Conservation (phyloP, 2,113 vertebrate genomes). For the Myanophis thanlyinensis region DNA sequence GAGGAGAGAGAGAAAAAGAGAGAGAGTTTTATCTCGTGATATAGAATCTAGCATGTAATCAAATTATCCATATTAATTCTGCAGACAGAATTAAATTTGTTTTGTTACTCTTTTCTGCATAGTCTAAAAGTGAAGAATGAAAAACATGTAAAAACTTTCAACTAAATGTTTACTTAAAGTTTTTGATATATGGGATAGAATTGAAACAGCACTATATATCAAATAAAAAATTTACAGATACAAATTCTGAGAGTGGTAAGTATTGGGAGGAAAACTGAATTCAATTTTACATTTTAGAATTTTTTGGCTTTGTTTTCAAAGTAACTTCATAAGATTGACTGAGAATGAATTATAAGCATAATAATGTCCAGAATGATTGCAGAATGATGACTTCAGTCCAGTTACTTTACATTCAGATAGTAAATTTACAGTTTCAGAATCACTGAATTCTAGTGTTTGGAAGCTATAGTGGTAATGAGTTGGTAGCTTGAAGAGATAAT, state of each 20-base stretch:
- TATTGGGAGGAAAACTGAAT: not conserved
- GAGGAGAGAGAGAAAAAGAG: too few species aligned
- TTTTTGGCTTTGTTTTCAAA: not conserved
- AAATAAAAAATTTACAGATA: not conserved
- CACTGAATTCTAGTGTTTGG: not conserved
- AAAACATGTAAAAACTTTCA: not conserved
- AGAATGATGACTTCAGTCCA: not conserved
- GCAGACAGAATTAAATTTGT: not conserved
- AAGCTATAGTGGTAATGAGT: not conserved
- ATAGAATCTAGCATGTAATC: not conserved
- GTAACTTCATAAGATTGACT: not conserved
- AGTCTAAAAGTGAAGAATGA: not conserved
- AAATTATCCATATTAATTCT: conserved; percentile 1
- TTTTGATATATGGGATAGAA: not conserved
- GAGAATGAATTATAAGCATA: not conserved
- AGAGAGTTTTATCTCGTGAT: not conserved
- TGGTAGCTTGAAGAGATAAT: not conserved
- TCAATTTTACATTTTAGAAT: not conserved
- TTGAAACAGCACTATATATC: not conserved
- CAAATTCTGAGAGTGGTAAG: not conserved
- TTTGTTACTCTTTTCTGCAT: not conserved
- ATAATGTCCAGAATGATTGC: not conserved
- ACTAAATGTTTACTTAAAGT: not conserved
- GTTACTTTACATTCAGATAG: not conserved
- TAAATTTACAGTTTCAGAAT: not conserved